Conservation (phyloP, 1,140 invertebrate species). For the Heliconius hewitsoni region DNA sequence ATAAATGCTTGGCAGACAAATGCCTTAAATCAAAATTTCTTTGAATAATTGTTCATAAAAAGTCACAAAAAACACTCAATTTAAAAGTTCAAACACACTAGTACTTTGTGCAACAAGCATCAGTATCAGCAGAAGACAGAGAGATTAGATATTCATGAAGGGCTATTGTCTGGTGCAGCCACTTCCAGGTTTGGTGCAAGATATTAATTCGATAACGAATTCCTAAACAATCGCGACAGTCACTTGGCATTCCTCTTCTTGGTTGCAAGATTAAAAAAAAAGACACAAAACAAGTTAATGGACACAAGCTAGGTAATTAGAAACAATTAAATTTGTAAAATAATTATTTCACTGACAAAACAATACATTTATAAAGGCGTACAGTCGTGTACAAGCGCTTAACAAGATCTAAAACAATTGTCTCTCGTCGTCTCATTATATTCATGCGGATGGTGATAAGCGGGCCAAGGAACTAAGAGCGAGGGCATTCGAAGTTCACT, state of each 20-base stretch:
- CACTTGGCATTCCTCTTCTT: constrained; percentile 90
- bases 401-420: constrained; percentile 68
- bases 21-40: constrained; percentile 60
- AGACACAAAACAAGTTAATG: constrained; percentile 67
- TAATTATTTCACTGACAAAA: constrained; percentile 35
- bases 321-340: constrained; percentile 35
- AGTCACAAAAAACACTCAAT: constrained; percentile 38
- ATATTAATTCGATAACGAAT: constrained; percentile 91
- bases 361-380: constrained; percentile 33
- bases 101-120: constrained; percentile 71
- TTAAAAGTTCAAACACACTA: constrained; percentile 54
- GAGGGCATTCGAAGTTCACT: constrained; percentile 77
- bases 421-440: constrained; percentile 75
- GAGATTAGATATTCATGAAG: constrained; percentile 92
- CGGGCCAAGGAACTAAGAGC: constrained; percentile 67
- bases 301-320: constrained; percentile 44
- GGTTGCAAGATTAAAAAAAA: constrained; percentile 82
- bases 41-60: constrained; percentile 49
- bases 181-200: constrained; percentile 95
- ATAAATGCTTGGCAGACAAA: constrained; percentile 63
- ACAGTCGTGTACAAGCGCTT: constrained; percentile 51
- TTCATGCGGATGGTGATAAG: constrained; percentile 76
- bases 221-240: constrained; percentile 91
- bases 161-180: constrained; percentile 93
- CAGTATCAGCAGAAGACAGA: constrained; percentile 87